phyloP scores from a whole-genome alignment of 2,888 invertebrate genomes.

The Entomobrya proxima region DNA sequence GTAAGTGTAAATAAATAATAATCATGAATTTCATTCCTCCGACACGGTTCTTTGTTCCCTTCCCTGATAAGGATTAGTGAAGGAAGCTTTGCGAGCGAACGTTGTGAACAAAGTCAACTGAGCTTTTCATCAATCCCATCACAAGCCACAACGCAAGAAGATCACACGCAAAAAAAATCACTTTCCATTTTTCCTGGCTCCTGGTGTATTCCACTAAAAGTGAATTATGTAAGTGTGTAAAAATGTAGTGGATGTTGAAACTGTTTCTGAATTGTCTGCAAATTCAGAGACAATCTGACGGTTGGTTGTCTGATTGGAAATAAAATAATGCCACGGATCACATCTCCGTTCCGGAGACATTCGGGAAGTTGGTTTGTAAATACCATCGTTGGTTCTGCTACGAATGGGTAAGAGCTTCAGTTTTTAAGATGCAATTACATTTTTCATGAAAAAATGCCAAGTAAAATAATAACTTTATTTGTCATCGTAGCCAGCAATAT shows the following conservation, averaged over 20 bases:
- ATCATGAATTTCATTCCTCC: background rate
- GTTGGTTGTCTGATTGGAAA: background rate
- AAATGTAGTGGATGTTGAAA: background rate
- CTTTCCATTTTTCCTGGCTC: background rate
- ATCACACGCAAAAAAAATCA: background rate
- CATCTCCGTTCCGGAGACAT: constrained; percentile 44
- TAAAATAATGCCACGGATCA: constrained; percentile 48
- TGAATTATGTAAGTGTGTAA: background rate
- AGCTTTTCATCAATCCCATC: constrained; percentile 11
- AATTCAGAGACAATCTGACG: background rate
- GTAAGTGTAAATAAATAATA: background rate
- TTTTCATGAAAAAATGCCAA: background rate
- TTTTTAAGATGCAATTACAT: background rate
- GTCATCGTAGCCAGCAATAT: background rate
- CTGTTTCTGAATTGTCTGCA: background rate
- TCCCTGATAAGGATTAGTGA: constrained; percentile 41
- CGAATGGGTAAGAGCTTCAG: background rate
- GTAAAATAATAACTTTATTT: background rate
- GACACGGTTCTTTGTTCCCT: constrained; percentile 25
- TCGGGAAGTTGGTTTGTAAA: constrained; percentile 55
- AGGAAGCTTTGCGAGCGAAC: background rate
- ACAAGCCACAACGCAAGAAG: background rate
- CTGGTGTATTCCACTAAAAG: background rate
- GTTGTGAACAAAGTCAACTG: background rate
- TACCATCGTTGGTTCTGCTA: background rate